phyloP scores from a whole-genome alignment of 53 echinoderm and acorn worm genomes.

The Arbacia lixula region DNA sequence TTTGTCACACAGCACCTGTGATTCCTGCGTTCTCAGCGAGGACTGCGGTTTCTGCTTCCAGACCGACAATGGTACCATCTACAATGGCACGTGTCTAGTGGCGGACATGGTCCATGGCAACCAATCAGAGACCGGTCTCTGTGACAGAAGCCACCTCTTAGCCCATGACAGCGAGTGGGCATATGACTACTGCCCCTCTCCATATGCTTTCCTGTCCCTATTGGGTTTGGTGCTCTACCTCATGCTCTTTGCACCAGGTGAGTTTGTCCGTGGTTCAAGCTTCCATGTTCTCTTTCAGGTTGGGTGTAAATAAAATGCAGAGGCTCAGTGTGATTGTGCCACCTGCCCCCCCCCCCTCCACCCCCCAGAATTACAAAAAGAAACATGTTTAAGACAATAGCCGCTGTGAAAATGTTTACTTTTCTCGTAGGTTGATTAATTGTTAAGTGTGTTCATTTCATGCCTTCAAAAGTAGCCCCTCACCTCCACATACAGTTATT shows the following conservation, averaged over 20 bases:
- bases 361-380: too few relatives aligned
- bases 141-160: conserved; percentile 16
- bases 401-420: too few relatives aligned
- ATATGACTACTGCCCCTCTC: conserved; percentile 81
- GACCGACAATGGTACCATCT: conserved; percentile 35
- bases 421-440: too few relatives aligned
- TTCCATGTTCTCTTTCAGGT: too few relatives aligned
- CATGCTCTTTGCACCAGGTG: conserved; percentile 90
- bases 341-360: too few relatives aligned
- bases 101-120: conserved; percentile 29
- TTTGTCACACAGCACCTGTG: conserved; percentile 69
- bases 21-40: conserved; percentile 73
- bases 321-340: too few relatives aligned
- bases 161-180: conserved; percentile 64
- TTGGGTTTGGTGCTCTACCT: conserved; percentile 80
- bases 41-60: conserved; percentile 91
- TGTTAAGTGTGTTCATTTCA: too few relatives aligned
- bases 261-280: too few relatives aligned
- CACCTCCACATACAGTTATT: too few relatives aligned
- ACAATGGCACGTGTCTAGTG: conserved; percentile 73
- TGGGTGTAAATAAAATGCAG: too few relatives aligned
- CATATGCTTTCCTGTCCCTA: conserved; percentile 71
- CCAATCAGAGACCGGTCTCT: conserved; percentile 63
- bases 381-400: too few relatives aligned
- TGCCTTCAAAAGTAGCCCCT: too few relatives aligned